Evolutionary conservation across 2,888 invertebrate genomes (phyloP).

Genomic region (Argyra leucocephala): DNA sequence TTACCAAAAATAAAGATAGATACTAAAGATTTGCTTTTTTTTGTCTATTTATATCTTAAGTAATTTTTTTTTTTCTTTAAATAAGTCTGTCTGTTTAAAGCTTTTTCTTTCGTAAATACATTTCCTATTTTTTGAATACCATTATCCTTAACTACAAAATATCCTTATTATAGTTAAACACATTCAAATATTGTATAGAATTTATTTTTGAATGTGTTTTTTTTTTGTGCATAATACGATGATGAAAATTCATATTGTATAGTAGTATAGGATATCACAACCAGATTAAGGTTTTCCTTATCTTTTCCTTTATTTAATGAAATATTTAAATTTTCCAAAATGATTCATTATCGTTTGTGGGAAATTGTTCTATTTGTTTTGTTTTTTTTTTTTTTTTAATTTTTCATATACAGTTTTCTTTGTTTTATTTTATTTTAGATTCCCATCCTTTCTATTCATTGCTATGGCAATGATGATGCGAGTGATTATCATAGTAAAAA

Average conservation of each 20-base stretch:
- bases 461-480: not conserved
- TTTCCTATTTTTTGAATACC: not conserved
- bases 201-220: too few relatives aligned
- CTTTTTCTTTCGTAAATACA: not conserved
- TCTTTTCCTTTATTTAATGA: constrained; percentile 3
- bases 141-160: not conserved
- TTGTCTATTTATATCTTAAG: not conserved
- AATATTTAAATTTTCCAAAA: constrained; percentile 1
- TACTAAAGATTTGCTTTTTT: not conserved
- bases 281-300: constrained; percentile 6
- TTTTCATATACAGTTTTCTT: not conserved
- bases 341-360: constrained; percentile 1
- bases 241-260: not conserved
- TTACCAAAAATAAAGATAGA: too few relatives aligned
- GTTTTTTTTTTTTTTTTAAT: not conserved
- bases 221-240: too few relatives aligned
- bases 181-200: not conserved
- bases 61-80: not conserved
- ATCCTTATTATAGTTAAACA: constrained; percentile 1
- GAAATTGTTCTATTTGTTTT: not conserved
- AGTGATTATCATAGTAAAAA: too few relatives aligned
- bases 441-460: too few relatives aligned
- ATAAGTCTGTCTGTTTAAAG: not conserved
- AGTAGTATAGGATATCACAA: constrained; percentile 2
- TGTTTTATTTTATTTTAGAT: too few relatives aligned